phyloP scores from a whole-genome alignment of 2,888 invertebrate species.

The Drosophila suboccidentalis region DNA sequence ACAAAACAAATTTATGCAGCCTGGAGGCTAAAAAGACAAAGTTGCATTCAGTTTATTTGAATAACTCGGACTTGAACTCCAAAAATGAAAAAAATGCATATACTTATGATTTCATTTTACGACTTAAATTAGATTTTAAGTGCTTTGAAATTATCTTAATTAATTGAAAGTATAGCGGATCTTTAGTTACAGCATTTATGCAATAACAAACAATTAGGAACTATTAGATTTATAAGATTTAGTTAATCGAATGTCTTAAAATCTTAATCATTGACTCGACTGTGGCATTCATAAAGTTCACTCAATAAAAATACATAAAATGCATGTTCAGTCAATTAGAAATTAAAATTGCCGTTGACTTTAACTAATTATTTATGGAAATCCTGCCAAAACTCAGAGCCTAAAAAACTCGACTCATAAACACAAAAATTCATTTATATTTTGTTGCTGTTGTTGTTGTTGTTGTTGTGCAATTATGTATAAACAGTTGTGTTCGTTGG shows the following conservation, averaged over 20 bases:
- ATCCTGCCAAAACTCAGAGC: neutral
- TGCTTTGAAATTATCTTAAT: neutral
- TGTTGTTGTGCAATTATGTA: constrained; percentile 35
- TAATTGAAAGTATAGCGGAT: neutral
- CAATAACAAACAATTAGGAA: neutral
- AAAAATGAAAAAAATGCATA: too few species aligned
- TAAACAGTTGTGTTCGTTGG: constrained; percentile 39
- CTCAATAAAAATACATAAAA: constrained; percentile 2
- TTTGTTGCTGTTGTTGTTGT: neutral
- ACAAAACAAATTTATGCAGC: neutral
- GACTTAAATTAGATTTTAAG: neutral
- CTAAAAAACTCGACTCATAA: constrained; percentile 42
- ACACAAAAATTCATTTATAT: constrained; percentile 16
- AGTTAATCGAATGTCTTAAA: neutral
- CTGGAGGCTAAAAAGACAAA: neutral
- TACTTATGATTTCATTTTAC: neutral
- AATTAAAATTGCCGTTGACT: constrained; percentile 44
- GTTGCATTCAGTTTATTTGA: constrained; percentile 2
- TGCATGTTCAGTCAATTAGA: constrained; percentile 47
- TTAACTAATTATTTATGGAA: constrained; percentile 31
- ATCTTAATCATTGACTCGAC: neutral
- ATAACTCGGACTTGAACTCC: neutral
- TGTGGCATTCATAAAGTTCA: neutral
- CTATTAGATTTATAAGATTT: neutral
- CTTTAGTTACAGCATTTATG: too few species aligned